Evolutionary conservation across 2,797 vertebrate species (phyloP), one percentile per base, ranked within the genome.

Genomic region (Dallia pectoralis): DNA sequence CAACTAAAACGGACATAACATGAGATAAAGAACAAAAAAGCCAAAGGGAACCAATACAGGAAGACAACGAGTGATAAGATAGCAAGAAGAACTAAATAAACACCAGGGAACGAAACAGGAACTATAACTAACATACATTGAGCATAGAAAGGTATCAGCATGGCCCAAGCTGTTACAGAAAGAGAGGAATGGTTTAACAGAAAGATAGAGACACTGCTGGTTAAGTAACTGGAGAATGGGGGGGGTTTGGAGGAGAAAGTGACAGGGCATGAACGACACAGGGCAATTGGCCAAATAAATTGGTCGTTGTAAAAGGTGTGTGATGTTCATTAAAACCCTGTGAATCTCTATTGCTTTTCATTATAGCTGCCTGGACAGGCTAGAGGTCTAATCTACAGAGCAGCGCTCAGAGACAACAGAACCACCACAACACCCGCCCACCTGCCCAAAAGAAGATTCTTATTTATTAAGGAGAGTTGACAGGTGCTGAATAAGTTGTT

Each of bases 321-420:
- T 96, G 96, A 95, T 95, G 92, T 95, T 97, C 96, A 98, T 98
- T 99, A 98, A 96, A 95, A 96, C 90, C 90, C 94, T 94, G 95
- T 96, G 96, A 96, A 97, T 96, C 96, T 95, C 94, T 94, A 96
- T 97, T 97, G 96, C 94, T 95, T 97, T 98, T 96, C 95, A 98
- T 98, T 98, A 98, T 48, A 87, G 84, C 88, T 90, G 93, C 47
- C 47, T 32, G 48, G 68, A 29, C 68, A 69, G 68, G 51, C 68
- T 86, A 82, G 87, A 91, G 92, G 92, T 93, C 93, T 96, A 96
- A 96, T 96, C 95, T 94, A 93, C 22, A 89, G 88, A 94, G 91
- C 93, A 92, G 90, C 7, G 7, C 11, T 63, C 40, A 63, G 33
- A 72, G 32, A 72, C 90, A 93, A 93, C 33, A n/a, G 8, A 33